Conservation (phyloP, 2,113 vertebrate species). For the Aptenodytes forsteri region DNA sequence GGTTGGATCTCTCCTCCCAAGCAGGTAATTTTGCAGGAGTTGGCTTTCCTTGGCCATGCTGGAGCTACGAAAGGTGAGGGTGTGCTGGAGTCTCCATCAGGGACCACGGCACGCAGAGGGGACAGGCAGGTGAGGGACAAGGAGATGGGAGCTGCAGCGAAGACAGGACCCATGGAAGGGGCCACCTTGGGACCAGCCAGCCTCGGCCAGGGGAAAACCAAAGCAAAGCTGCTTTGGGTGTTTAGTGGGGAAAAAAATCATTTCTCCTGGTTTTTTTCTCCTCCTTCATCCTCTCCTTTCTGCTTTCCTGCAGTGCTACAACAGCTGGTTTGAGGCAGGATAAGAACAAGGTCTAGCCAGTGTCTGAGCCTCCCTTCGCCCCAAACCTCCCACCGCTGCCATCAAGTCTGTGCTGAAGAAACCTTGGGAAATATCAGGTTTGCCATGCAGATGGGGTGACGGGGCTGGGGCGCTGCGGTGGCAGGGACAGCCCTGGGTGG, state of each 20-base stretch:
- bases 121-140: not conserved
- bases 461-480: not conserved
- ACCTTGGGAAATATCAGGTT: not conserved
- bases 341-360: not conserved
- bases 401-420: not conserved
- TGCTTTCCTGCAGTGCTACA: not conserved
- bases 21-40: not conserved
- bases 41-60: not conserved
- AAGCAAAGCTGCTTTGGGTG: not conserved
- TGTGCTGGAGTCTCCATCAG: not conserved
- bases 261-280: not conserved
- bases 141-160: not conserved
- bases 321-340: not conserved
- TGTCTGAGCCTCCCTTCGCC: not conserved
- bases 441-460: not conserved
- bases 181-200: not conserved
- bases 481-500: not conserved
- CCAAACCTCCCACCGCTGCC: not conserved
- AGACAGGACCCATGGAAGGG: not conserved
- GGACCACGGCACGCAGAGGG: not conserved
- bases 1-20: not conserved
- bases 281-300: not conserved
- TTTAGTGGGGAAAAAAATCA: not conserved
- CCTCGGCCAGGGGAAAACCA: not conserved
- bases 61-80: not conserved